Evolutionary conservation across 1,140 invertebrate species (phyloP), one percentile per base, ranked within the genome.

Genomic region (Aphaenogaster rudis): DNA sequence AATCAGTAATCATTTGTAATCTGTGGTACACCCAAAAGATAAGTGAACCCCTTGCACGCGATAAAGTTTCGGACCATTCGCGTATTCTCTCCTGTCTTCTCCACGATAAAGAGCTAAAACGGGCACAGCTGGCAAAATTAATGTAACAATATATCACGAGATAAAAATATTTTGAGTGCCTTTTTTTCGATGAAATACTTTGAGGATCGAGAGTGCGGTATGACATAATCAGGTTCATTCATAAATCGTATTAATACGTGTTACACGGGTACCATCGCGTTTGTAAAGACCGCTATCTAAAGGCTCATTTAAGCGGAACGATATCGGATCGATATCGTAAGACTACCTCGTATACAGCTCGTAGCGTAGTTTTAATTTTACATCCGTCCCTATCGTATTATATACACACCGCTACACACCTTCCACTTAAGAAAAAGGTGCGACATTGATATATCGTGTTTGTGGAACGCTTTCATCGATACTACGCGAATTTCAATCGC

Each of bases 361-460:
- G 11, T 57, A 81, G 72, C 9, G n/a, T 67, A 45, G 9, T 74
- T 74, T 74, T 76, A 84, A 84, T 84, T 84, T 76, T 33, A 76
- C 2, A 11, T 74, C 52, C 39, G 17, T 33, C 28, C 11, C 17
- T 21, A 36, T 84, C 8, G 2, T 39, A 21, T 74, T 21, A 59
- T 52, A 36, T 59, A 15, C 21, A 33, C n/a, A 42, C n/a, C 21
- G 45, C 36, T 39, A 48, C 15, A 39, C n/a, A 69, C 50, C 11
- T 59, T 61, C 33, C 39, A 28, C n/a, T 61, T 36, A 39, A 76
- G 42, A 21, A 39, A 50, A 54, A 61, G 28, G 33, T 15, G 9
- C n/a, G 15, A 54, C 66, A n/a, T 61, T 74, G 11, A 61, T 61
- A 59, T 59, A 21, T 54, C 7, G 28, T 36, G 11, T 36, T 71